A percentile compares a stretch with the other conserved stretches of the same genome.
phyloP scores from a whole-genome alignment of 2,888 invertebrate genomes.

The Hymenopus coronatus region DNA sequence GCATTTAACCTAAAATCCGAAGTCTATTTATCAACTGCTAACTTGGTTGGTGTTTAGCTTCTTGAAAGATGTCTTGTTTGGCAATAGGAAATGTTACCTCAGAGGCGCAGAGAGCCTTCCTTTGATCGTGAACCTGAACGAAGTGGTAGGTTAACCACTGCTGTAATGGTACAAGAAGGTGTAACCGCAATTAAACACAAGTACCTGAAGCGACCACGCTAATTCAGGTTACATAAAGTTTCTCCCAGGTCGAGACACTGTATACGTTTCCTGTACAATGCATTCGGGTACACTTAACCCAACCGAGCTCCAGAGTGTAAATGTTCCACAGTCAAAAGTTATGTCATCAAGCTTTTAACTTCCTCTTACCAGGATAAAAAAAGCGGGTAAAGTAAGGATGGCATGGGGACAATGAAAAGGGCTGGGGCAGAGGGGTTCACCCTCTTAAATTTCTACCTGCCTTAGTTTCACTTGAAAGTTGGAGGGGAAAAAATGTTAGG shows the following conservation, averaged over 20 bases:
- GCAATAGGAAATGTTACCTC: too few relatives aligned
- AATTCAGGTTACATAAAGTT: not conserved
- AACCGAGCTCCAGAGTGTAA: not conserved
- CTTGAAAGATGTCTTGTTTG: too few relatives aligned
- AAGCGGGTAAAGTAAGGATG: not conserved
- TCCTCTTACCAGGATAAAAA: not conserved
- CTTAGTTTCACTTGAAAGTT: not conserved
- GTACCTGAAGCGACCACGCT: not conserved
- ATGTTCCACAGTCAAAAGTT: not conserved
- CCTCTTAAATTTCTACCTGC: conserved; percentile 18
- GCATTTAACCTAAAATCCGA: too few relatives aligned
- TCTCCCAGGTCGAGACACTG: not conserved
- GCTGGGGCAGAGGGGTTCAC: not conserved
- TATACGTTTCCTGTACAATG: not conserved
- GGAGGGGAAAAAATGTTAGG: conserved; percentile 1
- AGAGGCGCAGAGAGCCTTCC: too few relatives aligned
- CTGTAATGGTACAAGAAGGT: not conserved
- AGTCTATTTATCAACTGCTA: too few relatives aligned
- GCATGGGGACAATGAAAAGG: not conserved
- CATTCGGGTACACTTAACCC: not conserved
- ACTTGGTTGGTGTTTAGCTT: too few relatives aligned
- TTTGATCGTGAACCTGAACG: too few relatives aligned
- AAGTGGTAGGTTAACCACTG: not conserved
- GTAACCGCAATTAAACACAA: not conserved
- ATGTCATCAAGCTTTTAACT: conserved; percentile 16